Percentiles rank a stretch among this genome's conserved stretches.
Evolutionary conservation across 1,140 invertebrate genomes (phyloP).

Genomic region (Thalassaphorura encarpata): DNA sequence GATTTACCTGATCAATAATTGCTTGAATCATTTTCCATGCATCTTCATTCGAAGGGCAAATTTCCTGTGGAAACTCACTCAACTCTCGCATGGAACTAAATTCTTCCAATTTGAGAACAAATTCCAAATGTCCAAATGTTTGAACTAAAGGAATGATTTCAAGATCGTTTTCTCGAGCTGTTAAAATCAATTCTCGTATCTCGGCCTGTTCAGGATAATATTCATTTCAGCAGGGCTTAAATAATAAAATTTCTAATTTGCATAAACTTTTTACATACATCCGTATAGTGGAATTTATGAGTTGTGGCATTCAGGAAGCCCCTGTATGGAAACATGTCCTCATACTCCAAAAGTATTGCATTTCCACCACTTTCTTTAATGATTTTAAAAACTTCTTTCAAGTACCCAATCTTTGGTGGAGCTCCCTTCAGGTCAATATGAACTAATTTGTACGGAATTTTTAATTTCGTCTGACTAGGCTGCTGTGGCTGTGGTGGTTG

Average conservation of each 20-base stretch:
- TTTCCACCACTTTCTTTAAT: conserved; percentile 55
- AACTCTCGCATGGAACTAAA: conserved; percentile 47
- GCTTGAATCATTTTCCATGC: conserved; percentile 42
- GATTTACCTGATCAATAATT: conserved; percentile 45
- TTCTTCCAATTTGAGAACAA: conserved; percentile 45
- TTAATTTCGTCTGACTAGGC: not conserved
- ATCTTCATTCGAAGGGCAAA: conserved; percentile 41
- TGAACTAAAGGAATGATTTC: conserved; percentile 47
- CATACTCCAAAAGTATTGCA: conserved; percentile 44
- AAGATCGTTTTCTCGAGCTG: conserved; percentile 31
- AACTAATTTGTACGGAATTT: conserved; percentile 43
- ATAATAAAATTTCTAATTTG: not conserved
- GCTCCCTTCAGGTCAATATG: conserved; percentile 88
- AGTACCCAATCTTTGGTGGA: conserved; percentile 59
- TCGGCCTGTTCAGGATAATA: not conserved
- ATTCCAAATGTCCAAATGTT: conserved; percentile 50
- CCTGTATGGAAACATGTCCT: conserved; percentile 46
- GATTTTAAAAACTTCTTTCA: conserved; percentile 60
- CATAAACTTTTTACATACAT: not conserved
- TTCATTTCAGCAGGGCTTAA: too few relatives aligned
- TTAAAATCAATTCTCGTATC: conserved; percentile 4
- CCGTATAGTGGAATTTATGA: not conserved
- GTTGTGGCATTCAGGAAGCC: conserved; percentile 2
- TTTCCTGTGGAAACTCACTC: conserved; percentile 40
- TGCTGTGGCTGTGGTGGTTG: not conserved